These are phyloP conservation scores for Drosophila kikkawai DNA, from an alignment of 1,140 invertebrate species.

Conservation along the genomic window DNA sequence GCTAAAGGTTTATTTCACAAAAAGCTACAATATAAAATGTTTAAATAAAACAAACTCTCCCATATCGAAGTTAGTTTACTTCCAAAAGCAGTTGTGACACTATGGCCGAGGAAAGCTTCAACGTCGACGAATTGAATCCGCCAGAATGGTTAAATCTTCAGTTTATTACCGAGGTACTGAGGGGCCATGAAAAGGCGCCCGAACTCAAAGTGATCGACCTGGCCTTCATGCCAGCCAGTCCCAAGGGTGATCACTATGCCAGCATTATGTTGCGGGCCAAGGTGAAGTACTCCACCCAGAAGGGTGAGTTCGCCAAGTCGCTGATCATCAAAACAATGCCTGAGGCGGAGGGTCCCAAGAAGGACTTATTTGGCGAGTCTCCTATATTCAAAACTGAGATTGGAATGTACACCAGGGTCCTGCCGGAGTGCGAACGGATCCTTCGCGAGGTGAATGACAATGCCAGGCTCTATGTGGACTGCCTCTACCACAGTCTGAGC, in stretches of 20 bases:
- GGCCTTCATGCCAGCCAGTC: constrained; percentile 51
- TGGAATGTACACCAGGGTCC: constrained; percentile 51
- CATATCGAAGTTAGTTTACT: neutral
- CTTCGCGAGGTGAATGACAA: constrained; percentile 43
- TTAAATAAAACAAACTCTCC: neutral
- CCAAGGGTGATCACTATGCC: constrained; percentile 77
- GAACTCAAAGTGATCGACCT: constrained; percentile 28
- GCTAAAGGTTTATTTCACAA: neutral
- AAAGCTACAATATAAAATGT: neutral
- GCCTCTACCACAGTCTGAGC: constrained; percentile 50
- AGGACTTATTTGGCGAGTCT: constrained; percentile 42
- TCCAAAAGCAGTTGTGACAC: neutral
- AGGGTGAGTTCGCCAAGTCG: constrained; percentile 22
- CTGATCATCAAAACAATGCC: constrained; percentile 74
- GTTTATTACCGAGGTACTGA: constrained; percentile 56
- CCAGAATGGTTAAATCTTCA: constrained; percentile 29
- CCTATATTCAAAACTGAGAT: constrained; percentile 67
- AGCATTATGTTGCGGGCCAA: constrained; percentile 71
- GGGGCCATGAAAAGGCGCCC: constrained; percentile 21
- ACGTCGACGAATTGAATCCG: constrained; percentile 13
- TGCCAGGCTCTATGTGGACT: constrained; percentile 30
- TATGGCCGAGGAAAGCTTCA: constrained; percentile 4
- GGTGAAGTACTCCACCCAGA: constrained; percentile 22
- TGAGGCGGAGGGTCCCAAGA: constrained; percentile 54
- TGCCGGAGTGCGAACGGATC: constrained; percentile 58